phyloP scores from a whole-genome alignment of 2,797 vertebrate genomes.

The Geotrypetes seraphini region DNA sequence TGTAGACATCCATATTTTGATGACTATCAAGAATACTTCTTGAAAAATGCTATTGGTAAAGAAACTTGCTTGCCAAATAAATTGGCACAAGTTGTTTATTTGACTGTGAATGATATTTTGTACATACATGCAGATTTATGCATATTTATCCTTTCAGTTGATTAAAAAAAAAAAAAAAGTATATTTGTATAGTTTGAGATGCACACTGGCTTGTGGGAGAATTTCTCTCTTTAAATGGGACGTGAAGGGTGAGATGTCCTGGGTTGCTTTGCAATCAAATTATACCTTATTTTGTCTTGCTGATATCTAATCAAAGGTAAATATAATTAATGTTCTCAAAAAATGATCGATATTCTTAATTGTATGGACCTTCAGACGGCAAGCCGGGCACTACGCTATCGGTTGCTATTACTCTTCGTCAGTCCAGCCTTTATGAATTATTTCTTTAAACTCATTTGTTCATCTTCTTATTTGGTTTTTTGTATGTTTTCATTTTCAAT shows the following conservation, averaged over 20 bases:
- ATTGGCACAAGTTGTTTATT: constrained; percentile 32
- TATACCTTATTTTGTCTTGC: no score
- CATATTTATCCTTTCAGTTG: constrained; percentile 41
- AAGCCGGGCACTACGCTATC: no score
- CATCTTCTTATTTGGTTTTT: no score
- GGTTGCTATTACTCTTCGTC: no score
- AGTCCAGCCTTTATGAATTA: no score
- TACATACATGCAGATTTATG: constrained; percentile 60
- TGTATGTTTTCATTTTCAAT: no score
- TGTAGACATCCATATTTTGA: constrained; percentile 35
- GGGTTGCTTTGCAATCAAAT: constrained; percentile 29
- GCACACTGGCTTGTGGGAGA: constrained; percentile 24
- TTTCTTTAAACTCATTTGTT: no score
- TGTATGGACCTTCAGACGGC: no score
- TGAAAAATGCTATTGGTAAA: constrained; percentile 30
- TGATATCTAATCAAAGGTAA: no score
- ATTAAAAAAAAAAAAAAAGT: constrained; percentile 46
- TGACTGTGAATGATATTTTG: constrained; percentile 47
- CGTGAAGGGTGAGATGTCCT: constrained; percentile 16
- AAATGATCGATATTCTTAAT: no score
- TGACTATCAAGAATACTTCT: constrained; percentile 19
- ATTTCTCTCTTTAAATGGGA: constrained; percentile 23
- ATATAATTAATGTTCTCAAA: no score
- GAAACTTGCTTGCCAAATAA: constrained; percentile 24
- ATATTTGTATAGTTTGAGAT: constrained; percentile 46